Percentiles rank a stretch among this genome's conserved stretches.
Conservation (phyloP, 2,797 vertebrate species). For the Gymnoscopelus braueri region DNA sequence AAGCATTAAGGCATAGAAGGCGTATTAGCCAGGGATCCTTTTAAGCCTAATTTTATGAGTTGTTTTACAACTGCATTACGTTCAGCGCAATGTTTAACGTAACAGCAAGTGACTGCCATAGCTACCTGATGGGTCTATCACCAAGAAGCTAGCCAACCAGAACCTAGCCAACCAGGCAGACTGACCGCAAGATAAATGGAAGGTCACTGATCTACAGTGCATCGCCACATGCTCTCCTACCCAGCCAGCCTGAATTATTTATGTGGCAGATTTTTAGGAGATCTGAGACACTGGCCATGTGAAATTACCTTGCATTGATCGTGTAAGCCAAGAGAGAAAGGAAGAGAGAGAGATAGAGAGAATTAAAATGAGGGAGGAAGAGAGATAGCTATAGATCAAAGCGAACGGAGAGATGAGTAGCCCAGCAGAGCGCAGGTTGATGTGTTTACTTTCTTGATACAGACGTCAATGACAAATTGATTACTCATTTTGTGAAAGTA, state of each 20-base stretch:
- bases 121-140: conserved; percentile 28
- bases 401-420: conserved; percentile 33
- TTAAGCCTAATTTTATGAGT: no score
- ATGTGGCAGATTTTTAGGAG: conserved; percentile 71
- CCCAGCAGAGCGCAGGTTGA: conserved; percentile 23
- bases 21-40: no score
- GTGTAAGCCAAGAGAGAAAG: conserved; percentile 57
- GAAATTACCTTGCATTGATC: conserved; percentile 77
- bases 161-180: conserved; percentile 36
- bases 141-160: conserved; percentile 31
- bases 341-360: conserved; percentile 4
- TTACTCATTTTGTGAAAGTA: conserved; percentile 43
- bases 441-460: conserved; percentile 50
- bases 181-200: conserved; percentile 25
- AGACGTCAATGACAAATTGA: conserved; percentile 50
- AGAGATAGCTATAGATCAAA: conserved; percentile 31
- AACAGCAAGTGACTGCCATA: conserved; percentile 6
- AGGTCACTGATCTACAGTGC: conserved; percentile 68
- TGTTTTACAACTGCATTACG: no score
- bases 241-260: conserved; percentile 70
- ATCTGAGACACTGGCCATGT: conserved; percentile 64
- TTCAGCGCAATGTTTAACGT: conserved; percentile 14
- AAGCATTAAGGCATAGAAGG: no score
- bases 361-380: not conserved
- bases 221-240: conserved; percentile 60